These are phyloP conservation scores for Nibea coibor DNA, from an alignment of 2,113 vertebrate species.

Conservation along the genomic window DNA sequence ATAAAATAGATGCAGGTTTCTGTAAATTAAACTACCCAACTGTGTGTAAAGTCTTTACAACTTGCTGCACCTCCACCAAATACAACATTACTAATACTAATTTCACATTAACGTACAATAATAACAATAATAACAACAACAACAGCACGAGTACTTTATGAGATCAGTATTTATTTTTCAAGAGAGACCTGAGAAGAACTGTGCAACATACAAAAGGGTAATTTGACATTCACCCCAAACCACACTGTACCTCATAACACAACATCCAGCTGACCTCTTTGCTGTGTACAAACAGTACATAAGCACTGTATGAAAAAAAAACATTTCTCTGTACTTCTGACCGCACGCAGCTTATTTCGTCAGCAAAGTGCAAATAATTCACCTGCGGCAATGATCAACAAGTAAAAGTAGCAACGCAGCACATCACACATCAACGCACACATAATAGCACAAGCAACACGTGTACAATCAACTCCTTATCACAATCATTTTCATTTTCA, in stretches of 20 bases:
- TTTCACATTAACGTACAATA: background rate
- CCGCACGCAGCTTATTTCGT: background rate
- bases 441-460: no score
- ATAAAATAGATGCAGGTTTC: background rate
- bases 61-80: background rate
- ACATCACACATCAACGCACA: no score
- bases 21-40: background rate
- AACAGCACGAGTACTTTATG: background rate
- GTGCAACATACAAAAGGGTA: background rate
- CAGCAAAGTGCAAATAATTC: background rate
- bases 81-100: background rate
- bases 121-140: no score
- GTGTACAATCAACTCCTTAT: background rate
- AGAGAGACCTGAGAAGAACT: background rate
- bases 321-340: background rate
- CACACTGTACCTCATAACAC: background rate
- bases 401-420: background rate
- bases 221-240: slow-evolving; percentile 18
- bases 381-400: background rate
- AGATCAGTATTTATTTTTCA: background rate
- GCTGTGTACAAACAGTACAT: background rate
- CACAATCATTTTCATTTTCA: no score
- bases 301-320: background rate
- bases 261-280: slow-evolving; percentile 59
- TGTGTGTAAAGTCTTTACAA: background rate